Conservation (phyloP, 2,797 vertebrate species). For the Hippopotamyrus pictus region DNA sequence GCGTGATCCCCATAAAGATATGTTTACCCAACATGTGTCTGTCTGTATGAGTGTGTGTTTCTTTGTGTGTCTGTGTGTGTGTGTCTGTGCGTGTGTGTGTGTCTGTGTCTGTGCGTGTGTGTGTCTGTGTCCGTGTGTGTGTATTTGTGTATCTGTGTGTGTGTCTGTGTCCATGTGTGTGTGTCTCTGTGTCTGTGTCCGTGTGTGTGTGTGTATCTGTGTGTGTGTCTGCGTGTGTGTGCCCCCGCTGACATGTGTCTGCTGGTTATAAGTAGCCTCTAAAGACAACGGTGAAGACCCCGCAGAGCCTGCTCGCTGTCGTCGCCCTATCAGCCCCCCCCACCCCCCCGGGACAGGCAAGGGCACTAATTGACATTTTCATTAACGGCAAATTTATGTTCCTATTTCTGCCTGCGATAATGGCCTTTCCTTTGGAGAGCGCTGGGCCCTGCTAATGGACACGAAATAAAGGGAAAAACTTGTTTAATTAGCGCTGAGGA, state of each 20-base stretch:
- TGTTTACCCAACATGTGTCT: background rate
- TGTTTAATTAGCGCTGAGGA: slow-evolving; percentile 77
- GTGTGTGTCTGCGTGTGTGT: slow-evolving; percentile 10
- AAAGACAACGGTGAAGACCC: slow-evolving; percentile 36
- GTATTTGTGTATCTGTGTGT: background rate
- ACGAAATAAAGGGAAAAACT: slow-evolving; percentile 67
- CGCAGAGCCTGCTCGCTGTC: slow-evolving; percentile 30
- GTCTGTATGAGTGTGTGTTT: background rate
- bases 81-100: background rate
- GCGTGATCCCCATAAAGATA: background rate
- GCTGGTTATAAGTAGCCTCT: slow-evolving; percentile 27
- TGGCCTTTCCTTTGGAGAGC: slow-evolving; percentile 75
- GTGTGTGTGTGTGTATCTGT: background rate
- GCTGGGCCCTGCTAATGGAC: slow-evolving; percentile 73
- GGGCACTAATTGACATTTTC: slow-evolving; percentile 85
- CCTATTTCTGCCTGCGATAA: slow-evolving; percentile 86
- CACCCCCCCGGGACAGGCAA: slow-evolving; percentile 62
- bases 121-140: background rate
- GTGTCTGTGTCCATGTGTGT: background rate
- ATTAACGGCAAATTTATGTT: slow-evolving; percentile 88
- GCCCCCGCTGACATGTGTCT: background rate
- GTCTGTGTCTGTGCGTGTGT: background rate
- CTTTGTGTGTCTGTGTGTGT: background rate
- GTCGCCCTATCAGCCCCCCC: slow-evolving; percentile 61
- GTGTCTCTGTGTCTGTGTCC: background rate